These are phyloP conservation scores for Phocoena phocoena DNA, from an alignment of 2,113 vertebrate species.

Conservation along the genomic window DNA sequence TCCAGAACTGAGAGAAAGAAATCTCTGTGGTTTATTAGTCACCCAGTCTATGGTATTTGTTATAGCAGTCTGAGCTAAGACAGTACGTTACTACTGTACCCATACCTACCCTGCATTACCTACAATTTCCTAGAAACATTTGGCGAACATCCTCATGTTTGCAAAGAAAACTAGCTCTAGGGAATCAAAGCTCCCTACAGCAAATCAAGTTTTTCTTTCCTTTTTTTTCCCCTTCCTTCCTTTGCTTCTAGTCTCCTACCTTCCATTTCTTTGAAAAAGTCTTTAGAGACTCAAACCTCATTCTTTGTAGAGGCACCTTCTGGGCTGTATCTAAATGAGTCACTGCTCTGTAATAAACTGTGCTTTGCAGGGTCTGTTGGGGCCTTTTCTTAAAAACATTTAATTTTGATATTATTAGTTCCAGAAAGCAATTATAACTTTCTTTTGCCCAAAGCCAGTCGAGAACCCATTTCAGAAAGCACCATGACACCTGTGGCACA, in stretches of 20 bases:
- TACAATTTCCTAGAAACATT: not conserved
- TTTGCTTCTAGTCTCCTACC: not conserved
- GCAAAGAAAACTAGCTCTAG: not conserved
- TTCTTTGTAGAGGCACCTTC: not conserved
- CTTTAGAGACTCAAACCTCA: not conserved
- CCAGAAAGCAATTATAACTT: constrained; percentile 21
- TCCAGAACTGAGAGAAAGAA: not conserved
- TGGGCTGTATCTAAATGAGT: not conserved
- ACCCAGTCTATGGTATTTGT: not conserved
- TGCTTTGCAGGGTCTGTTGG: not conserved
- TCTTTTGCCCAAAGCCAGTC: constrained; percentile 17
- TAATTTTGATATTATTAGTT: constrained; percentile 43
- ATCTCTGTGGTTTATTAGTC: not conserved
- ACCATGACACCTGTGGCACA: not conserved
- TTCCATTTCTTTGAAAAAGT: not conserved
- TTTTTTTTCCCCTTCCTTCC: not conserved
- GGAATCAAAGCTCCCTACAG: not conserved
- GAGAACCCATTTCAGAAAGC: not conserved
- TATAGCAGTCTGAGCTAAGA: not conserved
- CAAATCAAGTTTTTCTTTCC: not conserved
- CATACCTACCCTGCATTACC: not conserved
- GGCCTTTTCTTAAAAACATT: not conserved
- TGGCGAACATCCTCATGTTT: not conserved
- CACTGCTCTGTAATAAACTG: not conserved
- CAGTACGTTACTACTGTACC: not conserved